Evolutionary conservation across 2,797 vertebrate genomes (phyloP), one percentile per base, ranked within the genome.

Genomic region (Natrix natrix): DNA sequence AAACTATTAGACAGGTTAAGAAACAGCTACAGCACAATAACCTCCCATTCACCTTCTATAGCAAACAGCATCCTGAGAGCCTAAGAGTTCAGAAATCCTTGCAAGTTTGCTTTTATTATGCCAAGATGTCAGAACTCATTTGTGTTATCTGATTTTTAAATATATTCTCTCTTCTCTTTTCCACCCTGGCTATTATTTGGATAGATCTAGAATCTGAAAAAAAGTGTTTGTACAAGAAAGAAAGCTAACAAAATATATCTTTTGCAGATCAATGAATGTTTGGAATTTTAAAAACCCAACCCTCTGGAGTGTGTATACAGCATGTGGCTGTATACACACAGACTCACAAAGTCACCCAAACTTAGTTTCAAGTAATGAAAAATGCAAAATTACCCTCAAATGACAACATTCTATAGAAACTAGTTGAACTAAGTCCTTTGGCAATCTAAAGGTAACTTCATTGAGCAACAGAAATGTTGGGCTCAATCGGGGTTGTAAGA

Each of bases 341-440:
- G 56, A 16, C 48, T 17, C n/a, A 95, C 0, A 22, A 74, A 83
- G 91, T 55, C 32, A 26, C 83, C 32, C 0, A 88, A 57, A 63
- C 37, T 66, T 89, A 88, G 60, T 87, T 92, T 89, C 92, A n/a
- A 94, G 63, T n/a, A 63, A 57, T 66, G 61, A 87, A 93, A 94
- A 93, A 93, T 93, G 95, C 92, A 83, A 97, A 92, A 92, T 95
- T 95, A 28, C 93, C 94, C 94, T 93, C 89, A 88, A 94, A 94
- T 92, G 95, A 90, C 0, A 0, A 56, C 69, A 90, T 93, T 90
- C 48, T 8, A 93, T 32, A 88, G 22, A 94, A 26, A 0, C 17
- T 56, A 89, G 61, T 89, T 94, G 90, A 94, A 90, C 83, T 63
- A 93, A 95, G 56, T n/a, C 54, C 92, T 93, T 93, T 63, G 74